Evolutionary conservation across 2,797 vertebrate species (phyloP).

Genomic region (Liparis tanakae): DNA sequence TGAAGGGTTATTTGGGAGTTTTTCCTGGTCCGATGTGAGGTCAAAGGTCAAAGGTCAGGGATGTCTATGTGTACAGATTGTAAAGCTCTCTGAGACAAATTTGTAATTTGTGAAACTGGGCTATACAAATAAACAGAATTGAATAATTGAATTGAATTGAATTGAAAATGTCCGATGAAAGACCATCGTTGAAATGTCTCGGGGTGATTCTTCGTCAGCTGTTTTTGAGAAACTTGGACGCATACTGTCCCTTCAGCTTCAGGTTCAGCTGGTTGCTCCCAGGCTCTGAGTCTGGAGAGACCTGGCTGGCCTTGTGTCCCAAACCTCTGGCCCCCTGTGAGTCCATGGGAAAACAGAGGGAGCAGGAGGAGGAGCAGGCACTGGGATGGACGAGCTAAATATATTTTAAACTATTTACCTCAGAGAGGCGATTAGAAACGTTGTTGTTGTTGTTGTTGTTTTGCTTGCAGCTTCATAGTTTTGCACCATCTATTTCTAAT

Average conservation of each 20-base stretch:
- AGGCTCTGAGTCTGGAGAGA: slow-evolving; percentile 45
- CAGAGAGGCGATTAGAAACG: background rate
- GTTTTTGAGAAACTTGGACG: slow-evolving; percentile 32
- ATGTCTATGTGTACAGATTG: no score
- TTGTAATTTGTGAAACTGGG: no score
- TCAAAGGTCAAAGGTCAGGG: no score
- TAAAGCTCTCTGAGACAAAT: no score
- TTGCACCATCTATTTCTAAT: slow-evolving; percentile 1
- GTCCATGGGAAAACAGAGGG: slow-evolving; percentile 59
- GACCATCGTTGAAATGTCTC: background rate
- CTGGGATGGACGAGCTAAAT: slow-evolving; percentile 43
- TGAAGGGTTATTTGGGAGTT: no score
- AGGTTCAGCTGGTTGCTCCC: slow-evolving; percentile 58
- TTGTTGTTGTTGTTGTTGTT: background rate
- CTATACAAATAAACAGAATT: no score
- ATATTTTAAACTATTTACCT: slow-evolving; percentile 28
- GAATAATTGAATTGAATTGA: no score
- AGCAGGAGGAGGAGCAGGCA: slow-evolving; percentile 36
- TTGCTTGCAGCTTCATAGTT: slow-evolving; percentile 13
- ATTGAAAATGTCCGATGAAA: background rate
- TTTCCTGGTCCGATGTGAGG: no score
- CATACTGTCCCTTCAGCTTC: slow-evolving; percentile 22
- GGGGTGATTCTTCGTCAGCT: background rate
- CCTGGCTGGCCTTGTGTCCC: slow-evolving; percentile 59
- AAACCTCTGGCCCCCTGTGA: slow-evolving; percentile 55